Evolutionary conservation across 2,888 invertebrate species (phyloP), one percentile per base, ranked within the genome.

Genomic region (Muscina levida): DNA sequence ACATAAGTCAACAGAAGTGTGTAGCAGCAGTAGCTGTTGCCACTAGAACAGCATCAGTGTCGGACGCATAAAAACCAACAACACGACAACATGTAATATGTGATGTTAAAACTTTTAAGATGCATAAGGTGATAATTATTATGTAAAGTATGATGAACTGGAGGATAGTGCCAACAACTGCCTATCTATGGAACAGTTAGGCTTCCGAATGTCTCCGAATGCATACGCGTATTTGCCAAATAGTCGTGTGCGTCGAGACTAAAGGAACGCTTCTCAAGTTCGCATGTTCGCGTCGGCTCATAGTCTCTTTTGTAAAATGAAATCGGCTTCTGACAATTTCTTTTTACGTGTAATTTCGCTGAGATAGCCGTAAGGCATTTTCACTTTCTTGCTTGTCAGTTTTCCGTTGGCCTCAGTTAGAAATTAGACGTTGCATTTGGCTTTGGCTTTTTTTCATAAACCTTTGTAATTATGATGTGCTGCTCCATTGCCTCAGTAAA

Each of bases 51-150:
- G 15, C 26, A 44, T 19, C 68, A 39, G 42, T n/a, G 48, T 66
- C 66, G 56, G 72, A 65, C 57, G 48, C 75, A 65, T 66, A 67
- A 82, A 75, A 68, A 77, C 79, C 72, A 82, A 80, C 81, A 77
- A 68, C 75, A 77, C 76, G 68, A 74, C 72, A 76, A 71, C 79
- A 72, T 81, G 81, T 81, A 81, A 81, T 77, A 77, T 74, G 77
- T 71, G 53, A 81, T 81, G 81, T 81, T 81, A 74, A 77, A 77
- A 74, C 82, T 75, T 79, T 31, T 67, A 74, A 75, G 83, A 84
- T 84, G 85, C 85, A 85, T 83, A 86, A 87, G 83, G 87, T 88
- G 89, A 88, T 89, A 88, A 88, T 88, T 89, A 88, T 88, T 89
- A 89, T 88, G 88, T 87, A 88, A 89, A 86, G 83, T 85, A 85